Percentiles rank a stretch among this genome's conserved stretches.
Conservation (phyloP, 2,113 vertebrate genomes). For the Pandion haliaetus region DNA sequence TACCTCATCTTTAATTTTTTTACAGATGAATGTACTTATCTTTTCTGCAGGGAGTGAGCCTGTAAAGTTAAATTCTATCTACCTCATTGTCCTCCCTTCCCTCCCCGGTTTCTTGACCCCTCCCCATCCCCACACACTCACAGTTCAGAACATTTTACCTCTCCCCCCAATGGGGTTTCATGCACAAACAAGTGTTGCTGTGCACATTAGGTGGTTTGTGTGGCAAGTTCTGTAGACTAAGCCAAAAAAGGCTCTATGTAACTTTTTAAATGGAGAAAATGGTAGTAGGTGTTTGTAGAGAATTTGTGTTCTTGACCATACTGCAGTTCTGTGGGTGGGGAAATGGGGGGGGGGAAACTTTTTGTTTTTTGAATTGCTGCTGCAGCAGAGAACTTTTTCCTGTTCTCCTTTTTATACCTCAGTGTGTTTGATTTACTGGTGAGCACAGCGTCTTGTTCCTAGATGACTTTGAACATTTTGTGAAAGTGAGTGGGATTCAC, state of each 20-base stretch:
- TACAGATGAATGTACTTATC: conserved; percentile 95
- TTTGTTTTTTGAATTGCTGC: conserved; percentile 68
- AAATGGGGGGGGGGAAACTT: background rate
- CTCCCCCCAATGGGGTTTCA: conserved; percentile 9
- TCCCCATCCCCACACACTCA: conserved; percentile 12
- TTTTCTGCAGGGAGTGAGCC: conserved; percentile 91
- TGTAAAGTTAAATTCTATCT: conserved; percentile 89
- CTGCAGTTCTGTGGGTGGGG: conserved; percentile 53
- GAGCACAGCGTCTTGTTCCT: conserved; percentile 50
- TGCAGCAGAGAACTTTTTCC: conserved; percentile 75
- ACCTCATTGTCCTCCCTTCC: conserved; percentile 77
- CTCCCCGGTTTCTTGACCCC: background rate
- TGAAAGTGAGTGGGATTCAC: conserved; percentile 54
- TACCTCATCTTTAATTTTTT: conserved; percentile 94
- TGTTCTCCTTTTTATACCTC: conserved; percentile 76
- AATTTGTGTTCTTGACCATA: conserved; percentile 68
- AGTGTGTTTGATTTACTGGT: conserved; percentile 66
- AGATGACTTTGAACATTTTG: background rate
- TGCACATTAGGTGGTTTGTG: conserved; percentile 66
- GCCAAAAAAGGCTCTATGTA: conserved; percentile 62
- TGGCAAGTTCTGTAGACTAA: conserved; percentile 67
- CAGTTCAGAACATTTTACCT: conserved; percentile 44
- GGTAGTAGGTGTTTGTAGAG: conserved; percentile 40
- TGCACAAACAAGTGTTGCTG: conserved; percentile 69
- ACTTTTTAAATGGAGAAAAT: conserved; percentile 41